Conservation (phyloP, 2,888 invertebrate species). For the Bombylius discolor region DNA sequence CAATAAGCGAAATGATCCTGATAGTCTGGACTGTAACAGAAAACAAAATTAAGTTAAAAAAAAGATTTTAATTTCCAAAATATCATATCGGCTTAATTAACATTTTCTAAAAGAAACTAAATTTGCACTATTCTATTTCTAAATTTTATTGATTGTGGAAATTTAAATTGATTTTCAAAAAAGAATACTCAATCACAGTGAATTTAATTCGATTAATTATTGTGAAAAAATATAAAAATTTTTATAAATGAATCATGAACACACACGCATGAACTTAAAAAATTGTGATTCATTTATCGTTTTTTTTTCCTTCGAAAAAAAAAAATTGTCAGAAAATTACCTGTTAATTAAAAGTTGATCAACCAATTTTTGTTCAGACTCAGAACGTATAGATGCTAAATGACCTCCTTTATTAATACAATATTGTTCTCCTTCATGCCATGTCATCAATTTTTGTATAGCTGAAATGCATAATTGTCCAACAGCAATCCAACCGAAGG, state of each 20-base stretch:
- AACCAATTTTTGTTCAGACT: constrained; percentile 48
- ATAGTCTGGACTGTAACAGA: constrained; percentile 48
- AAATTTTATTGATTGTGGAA: too few relatives aligned
- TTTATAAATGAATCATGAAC: too few relatives aligned
- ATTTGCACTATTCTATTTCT: too few relatives aligned
- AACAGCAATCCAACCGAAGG: constrained; percentile 56
- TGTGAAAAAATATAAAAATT: too few relatives aligned
- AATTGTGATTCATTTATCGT: background rate
- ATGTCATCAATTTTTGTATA: constrained; percentile 44
- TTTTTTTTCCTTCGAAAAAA: background rate
- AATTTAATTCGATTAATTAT: too few relatives aligned
- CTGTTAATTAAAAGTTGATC: constrained; percentile 52
- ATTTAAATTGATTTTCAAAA: too few relatives aligned
- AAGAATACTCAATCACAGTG: too few relatives aligned
- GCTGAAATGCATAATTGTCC: constrained; percentile 53
- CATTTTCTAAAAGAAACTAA: too few relatives aligned
- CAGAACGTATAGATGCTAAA: constrained; percentile 50
- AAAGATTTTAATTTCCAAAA: too few relatives aligned
- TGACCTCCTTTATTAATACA: constrained; percentile 53
- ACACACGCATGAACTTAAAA: background rate
- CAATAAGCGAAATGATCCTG: constrained; percentile 60
- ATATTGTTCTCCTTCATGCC: constrained; percentile 55
- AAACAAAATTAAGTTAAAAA: background rate
- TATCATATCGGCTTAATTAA: too few relatives aligned
- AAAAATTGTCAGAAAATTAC: constrained; percentile 32